phyloP scores from a whole-genome alignment of 2,797 vertebrate genomes.

The Liparis tanakae region DNA sequence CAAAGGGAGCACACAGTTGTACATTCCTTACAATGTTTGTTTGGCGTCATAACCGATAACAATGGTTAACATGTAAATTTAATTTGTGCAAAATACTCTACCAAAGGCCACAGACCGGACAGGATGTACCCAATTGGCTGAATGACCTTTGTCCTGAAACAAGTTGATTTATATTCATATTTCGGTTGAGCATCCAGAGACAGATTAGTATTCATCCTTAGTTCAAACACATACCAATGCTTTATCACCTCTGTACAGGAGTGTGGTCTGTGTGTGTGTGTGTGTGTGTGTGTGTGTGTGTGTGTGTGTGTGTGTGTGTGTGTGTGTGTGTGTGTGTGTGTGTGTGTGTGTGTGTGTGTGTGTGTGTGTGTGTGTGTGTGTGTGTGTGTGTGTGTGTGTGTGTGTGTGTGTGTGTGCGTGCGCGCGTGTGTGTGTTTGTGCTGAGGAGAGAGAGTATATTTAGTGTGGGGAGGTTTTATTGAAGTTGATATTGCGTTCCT shows the following conservation, averaged over 20 bases:
- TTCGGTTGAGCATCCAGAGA: neutral
- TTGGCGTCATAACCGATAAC: conserved; percentile 41
- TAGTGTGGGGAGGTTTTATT: neutral
- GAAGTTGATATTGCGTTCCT: neutral
- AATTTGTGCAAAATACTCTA: conserved; percentile 48
- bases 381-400: conserved; percentile 2
- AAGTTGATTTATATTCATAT: neutral
- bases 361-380: conserved; percentile 2
- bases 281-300: conserved; percentile 2
- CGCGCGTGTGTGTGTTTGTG: conserved; percentile 4
- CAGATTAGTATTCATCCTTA: neutral
- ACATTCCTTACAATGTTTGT: conserved; percentile 41
- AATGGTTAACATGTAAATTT: conserved; percentile 69
- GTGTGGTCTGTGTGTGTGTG: neutral
- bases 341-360: conserved; percentile 2
- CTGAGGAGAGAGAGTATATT: neutral
- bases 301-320: conserved; percentile 2
- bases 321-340: conserved; percentile 2
- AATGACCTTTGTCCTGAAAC: neutral
- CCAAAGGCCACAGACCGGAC: conserved; percentile 5
- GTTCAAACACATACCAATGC: neutral
- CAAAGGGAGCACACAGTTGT: conserved; percentile 18
- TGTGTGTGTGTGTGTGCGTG: conserved; percentile 1
- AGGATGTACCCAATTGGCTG: neutral
- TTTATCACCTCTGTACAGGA: neutral